Base-by-base conservation (phyloP, 2,797 vertebrate genomes). In the Ciconia nigra region DNA sequence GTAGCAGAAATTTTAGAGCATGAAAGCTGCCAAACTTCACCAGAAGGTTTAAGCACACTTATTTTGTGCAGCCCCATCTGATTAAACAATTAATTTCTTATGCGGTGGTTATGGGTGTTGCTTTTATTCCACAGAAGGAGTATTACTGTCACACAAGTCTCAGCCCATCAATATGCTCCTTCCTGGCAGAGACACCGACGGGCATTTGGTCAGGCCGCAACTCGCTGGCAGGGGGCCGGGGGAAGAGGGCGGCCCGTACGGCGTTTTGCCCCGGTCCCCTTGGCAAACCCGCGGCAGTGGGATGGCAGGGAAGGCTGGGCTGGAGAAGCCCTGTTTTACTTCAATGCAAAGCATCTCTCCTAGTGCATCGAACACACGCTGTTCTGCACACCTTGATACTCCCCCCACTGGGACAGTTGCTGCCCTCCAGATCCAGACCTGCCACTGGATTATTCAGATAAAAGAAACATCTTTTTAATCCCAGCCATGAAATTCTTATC, bases 11-110 rank as follows among this genome's bases (percentile, higher is more conserved):
- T 73, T 76, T 77, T 58, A 73, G 90, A 52, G 41, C 21, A 26
- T 35, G 37, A 82, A 92, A 85, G 55, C 51, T 78, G 72, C 57
- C 58, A 52, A 76, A 83, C 47, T 62, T 54, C 20, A 35, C 33
- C 1, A 1, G 55, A 82, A 70, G 35, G 42, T 61, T 16, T 10
- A 88, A 76, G 54, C 29, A 41, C 4, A 1, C 35, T 80, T 79
- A 25, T 42, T 83, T 80, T 69, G 24, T 80, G 28, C 24, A 57
- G 42, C 25, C 15, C 11, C 41, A 52, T 12, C 44, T 35, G 46
- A 93, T 70, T 67, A 57, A 94, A 63, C 58, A 55, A 81, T 77
- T 71, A 29, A 69, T 78, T 93, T 90, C 57, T 74, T 79, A 66
- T 57, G 24, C 8, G 3, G 9, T 52, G 10, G 17, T 80, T 79